Evolutionary conservation across 2,888 invertebrate genomes (phyloP), one percentile per base, ranked within the genome.

Genomic region (Hypercompe scribonia): DNA sequence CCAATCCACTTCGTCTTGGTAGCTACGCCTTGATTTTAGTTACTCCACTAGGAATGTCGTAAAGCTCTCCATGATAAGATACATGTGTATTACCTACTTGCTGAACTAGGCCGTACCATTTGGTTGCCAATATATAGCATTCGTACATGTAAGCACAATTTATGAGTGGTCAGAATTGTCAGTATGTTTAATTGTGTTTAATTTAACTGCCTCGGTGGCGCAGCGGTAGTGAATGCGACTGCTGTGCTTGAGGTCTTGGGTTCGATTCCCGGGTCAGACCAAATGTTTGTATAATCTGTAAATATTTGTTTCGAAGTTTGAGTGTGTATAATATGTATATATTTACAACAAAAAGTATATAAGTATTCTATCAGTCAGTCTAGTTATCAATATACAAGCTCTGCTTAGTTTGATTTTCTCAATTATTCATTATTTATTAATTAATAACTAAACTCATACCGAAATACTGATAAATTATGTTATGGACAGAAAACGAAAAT

Each of bases 1-100:
- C 74, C 82, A 83, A 82, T 83, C 75, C 82, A 81, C 80, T 81
- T 63, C 61, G 74, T 81, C 80, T 82, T 83, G 72, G 74, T 71
- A 68, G 34, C 50, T 68, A 72, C 42, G 65, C 69, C 54, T 73
- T 65, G 73, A 73, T 73, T 73, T 66, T 54, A 65, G 65, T 65
- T 65, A 39, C 42, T 65, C 42, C 61, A 42, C 42, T 18, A 58
- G 65, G 65, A 70, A 61, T 36, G 24, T 58, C 69, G 58, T 73
- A 66, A 73, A 46, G 65, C 42, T n/a, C n/a, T 31, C 68, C 58
- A 31, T 33, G 65, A 73, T 65, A 65, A 73, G 65, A 65, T 66
- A 68, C 64, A 72, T 68, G 54, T 58, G 42, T 65, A 68, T 65
- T 58, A 65, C 31, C 39, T 67, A 63, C 50, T 46, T 65, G n/a